These are phyloP conservation scores for Callithrix jacchus DNA, from an alignment of 2,113 vertebrate species.

Conservation along the genomic window DNA sequence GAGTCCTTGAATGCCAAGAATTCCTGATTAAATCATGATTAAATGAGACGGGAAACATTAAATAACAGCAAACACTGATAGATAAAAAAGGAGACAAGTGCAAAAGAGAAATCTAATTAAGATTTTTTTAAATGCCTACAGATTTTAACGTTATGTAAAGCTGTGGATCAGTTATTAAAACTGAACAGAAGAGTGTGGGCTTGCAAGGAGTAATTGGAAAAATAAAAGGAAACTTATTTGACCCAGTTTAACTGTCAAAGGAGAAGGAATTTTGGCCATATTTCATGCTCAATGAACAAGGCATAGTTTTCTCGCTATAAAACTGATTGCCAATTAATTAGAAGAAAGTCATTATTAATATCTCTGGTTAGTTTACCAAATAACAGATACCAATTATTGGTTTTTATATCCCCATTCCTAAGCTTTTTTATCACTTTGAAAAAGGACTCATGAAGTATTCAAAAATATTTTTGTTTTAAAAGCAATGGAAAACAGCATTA, in stretches of 20 bases:
- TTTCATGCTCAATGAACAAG: neutral
- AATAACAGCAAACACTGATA: neutral
- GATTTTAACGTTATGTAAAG: neutral
- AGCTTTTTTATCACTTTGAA: neutral
- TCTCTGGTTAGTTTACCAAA: neutral
- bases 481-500: constrained; percentile 63
- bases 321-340: neutral
- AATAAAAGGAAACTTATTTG: constrained; percentile 25
- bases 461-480: constrained; percentile 40
- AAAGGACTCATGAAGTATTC: neutral
- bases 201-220: constrained; percentile 34
- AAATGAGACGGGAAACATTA: neutral
- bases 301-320: neutral
- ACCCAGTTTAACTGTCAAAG: constrained; percentile 48
- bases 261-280: constrained; percentile 27
- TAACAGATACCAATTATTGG: neutral
- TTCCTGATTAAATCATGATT: neutral
- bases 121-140: neutral
- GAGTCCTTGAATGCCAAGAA: neutral
- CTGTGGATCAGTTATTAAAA: neutral
- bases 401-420: neutral
- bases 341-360: neutral
- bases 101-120: neutral
- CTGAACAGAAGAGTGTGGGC: neutral
- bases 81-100: neutral